phyloP scores from a whole-genome alignment of 1,140 invertebrate species.

The Brachionus paranguensis region DNA sequence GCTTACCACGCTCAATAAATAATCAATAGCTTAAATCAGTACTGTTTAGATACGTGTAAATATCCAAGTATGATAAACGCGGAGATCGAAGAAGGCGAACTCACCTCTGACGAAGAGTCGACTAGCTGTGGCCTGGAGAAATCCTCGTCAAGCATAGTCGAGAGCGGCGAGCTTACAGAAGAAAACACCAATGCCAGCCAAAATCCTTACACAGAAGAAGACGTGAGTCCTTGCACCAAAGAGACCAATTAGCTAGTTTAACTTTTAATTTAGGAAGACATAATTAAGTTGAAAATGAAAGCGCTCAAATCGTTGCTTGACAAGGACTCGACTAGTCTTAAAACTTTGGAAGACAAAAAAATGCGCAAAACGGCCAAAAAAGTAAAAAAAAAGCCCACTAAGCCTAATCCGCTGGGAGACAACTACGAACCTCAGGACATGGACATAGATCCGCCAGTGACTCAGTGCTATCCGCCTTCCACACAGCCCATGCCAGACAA shows the following conservation, averaged over 20 bases:
- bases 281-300: slow-evolving; percentile 25
- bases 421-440: slow-evolving; percentile 15
- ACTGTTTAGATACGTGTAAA: background rate
- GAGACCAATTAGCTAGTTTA: background rate
- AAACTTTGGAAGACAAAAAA: background rate
- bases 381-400: background rate
- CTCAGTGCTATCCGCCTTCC: background rate
- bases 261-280: background rate
- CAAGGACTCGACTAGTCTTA: background rate
- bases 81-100: slow-evolving; percentile 10
- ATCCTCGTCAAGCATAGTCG: background rate
- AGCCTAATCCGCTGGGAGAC: background rate
- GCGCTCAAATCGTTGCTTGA: background rate
- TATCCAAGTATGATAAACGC: background rate
- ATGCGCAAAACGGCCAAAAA: background rate
- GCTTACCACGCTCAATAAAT: background rate
- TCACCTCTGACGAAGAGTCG: background rate
- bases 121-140: background rate
- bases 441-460: background rate
- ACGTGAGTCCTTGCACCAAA: background rate
- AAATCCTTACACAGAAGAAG: slow-evolving; percentile 17
- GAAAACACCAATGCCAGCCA: background rate
- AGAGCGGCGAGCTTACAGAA: background rate
- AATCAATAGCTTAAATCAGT: background rate
- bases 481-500: background rate